These are phyloP conservation scores for Ametastegia equiseti DNA, from an alignment of 2,888 invertebrate species.

Conservation along the genomic window DNA sequence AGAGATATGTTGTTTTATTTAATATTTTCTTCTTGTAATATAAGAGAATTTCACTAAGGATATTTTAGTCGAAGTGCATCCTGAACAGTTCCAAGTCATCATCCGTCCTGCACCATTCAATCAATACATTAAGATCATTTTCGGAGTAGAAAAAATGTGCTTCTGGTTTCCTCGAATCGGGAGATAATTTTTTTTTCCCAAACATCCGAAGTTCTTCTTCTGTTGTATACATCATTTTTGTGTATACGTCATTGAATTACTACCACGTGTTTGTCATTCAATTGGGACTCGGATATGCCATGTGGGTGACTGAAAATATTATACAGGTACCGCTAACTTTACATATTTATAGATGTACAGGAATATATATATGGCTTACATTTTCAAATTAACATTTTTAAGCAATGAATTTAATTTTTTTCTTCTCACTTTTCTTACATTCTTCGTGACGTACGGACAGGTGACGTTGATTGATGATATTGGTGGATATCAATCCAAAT, in stretches of 20 bases:
- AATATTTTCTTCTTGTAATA: conserved; percentile 20
- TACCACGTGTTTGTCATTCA: neutral
- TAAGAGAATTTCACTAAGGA: neutral
- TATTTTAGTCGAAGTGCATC: conserved; percentile 11
- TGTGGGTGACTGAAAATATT: neutral
- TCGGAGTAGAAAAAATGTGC: neutral
- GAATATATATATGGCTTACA: too few relatives aligned
- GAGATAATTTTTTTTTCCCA: neutral
- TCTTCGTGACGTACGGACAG: neutral
- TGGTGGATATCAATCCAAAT: neutral
- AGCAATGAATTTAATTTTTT: neutral
- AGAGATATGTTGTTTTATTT: conserved; percentile 10
- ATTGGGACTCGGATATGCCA: neutral
- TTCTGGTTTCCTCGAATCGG: neutral
- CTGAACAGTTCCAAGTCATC: neutral
- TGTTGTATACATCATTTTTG: too few relatives aligned
- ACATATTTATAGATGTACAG: too few relatives aligned
- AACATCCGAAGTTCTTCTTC: neutral
- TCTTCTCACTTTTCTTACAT: neutral
- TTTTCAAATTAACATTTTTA: too few relatives aligned
- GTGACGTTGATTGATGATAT: neutral
- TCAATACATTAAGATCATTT: neutral
- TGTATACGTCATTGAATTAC: neutral
- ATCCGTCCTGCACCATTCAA: neutral
- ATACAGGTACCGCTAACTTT: too few relatives aligned